Percentiles rank a stretch among this genome's conserved stretches.
Evolutionary conservation across 1,140 invertebrate genomes (phyloP).

Genomic region (Andrena cerasifolii): DNA sequence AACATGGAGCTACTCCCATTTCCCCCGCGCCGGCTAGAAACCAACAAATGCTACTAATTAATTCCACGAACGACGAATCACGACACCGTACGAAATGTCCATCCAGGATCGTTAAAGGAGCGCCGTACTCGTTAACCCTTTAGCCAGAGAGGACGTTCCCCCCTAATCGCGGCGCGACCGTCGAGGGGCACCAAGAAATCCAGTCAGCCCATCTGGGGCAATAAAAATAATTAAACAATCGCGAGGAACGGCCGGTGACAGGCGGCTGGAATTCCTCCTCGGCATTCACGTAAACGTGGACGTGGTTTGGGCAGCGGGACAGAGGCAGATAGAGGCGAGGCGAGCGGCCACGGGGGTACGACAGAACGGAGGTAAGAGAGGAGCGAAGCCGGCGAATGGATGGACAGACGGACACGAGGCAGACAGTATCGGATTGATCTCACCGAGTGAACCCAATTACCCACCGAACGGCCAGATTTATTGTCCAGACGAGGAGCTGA

Average conservation of each 20-base stretch:
- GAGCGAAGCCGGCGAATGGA: slow-evolving; percentile 69
- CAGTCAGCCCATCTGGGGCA: background rate
- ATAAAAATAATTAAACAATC: slow-evolving; percentile 48
- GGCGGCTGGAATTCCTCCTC: slow-evolving; percentile 35
- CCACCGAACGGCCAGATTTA: slow-evolving; percentile 80
- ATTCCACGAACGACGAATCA: background rate
- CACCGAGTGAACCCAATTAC: slow-evolving; percentile 82
- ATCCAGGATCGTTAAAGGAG: background rate
- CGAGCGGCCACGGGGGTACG: background rate
- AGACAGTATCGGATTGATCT: slow-evolving; percentile 83
- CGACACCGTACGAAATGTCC: too few species aligned
- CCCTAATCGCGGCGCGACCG: slow-evolving; percentile 14
- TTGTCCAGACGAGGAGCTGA: slow-evolving; percentile 74
- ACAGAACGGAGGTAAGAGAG: slow-evolving; percentile 50
- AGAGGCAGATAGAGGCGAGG: slow-evolving; percentile 15
- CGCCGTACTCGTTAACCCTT: slow-evolving; percentile 13
- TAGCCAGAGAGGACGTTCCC: background rate
- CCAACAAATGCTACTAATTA: background rate
- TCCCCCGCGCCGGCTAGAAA: background rate
- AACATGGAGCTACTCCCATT: background rate
- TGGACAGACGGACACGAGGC: slow-evolving; percentile 77
- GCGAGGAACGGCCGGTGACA: slow-evolving; percentile 39
- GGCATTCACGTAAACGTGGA: slow-evolving; percentile 45
- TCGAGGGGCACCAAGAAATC: background rate
- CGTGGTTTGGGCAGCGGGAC: slow-evolving; percentile 30